phyloP scores from a whole-genome alignment of 2,113 vertebrate genomes.

The Procavia capensis region DNA sequence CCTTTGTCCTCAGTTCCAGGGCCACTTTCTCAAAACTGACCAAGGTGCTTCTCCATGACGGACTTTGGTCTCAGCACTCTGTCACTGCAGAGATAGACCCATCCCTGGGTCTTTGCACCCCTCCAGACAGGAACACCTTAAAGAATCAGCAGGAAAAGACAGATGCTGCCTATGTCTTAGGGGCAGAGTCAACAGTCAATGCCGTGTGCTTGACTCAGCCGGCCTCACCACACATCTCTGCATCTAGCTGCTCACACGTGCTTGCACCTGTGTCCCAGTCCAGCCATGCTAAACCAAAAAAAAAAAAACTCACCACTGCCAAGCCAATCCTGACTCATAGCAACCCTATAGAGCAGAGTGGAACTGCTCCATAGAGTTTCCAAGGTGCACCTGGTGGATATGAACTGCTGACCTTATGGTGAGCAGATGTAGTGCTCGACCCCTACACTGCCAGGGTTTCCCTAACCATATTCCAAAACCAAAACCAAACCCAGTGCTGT shows the following conservation, averaged over 20 bases:
- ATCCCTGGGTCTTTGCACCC: background rate
- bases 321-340: no score
- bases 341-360: no score
- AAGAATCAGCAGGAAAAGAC: background rate
- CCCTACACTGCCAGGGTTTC: no score
- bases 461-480: no score
- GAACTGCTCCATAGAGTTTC: no score
- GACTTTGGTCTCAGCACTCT: background rate
- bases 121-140: background rate
- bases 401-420: no score
- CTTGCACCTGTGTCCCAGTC: background rate
- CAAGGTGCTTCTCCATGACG: accelerated
- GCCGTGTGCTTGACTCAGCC: accelerated
- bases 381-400: no score
- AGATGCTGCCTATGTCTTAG: background rate
- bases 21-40: background rate
- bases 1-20: background rate
- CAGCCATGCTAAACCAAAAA: no score
- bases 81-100: background rate
- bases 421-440: no score
- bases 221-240: background rate
- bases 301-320: no score
- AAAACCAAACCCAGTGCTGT: no score
- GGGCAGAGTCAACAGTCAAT: background rate
- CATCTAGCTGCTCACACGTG: no score